These are phyloP conservation scores for Lasioglossum calceatum DNA, from an alignment of 2,888 invertebrate species.

Conservation along the genomic window DNA sequence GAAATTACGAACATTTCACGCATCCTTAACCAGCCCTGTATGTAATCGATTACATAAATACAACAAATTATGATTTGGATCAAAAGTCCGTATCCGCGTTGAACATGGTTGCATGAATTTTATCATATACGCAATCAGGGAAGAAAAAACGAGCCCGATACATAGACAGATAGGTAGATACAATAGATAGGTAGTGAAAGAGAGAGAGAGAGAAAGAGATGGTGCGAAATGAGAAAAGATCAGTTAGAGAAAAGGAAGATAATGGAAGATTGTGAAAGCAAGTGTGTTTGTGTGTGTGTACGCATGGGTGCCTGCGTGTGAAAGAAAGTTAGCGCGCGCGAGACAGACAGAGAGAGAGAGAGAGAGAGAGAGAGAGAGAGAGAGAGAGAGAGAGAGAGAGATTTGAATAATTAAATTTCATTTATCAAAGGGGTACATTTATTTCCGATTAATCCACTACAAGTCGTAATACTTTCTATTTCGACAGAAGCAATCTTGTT, in stretches of 20 bases:
- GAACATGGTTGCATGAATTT: not conserved
- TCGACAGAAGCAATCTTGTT: not conserved
- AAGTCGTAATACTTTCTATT: not conserved
- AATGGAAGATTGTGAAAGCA: not conserved
- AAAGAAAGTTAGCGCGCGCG: not conserved
- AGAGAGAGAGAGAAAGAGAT: not conserved
- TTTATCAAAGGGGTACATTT: constrained; percentile 8
- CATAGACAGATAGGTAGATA: not conserved
- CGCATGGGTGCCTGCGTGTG: not conserved
- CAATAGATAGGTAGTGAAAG: not conserved
- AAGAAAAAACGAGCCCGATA: not conserved
- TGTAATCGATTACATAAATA: not conserved
- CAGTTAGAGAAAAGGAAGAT: not conserved
- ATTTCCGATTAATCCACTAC: not conserved
- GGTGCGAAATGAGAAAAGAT: not conserved
- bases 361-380: not conserved
- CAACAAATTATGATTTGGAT: not conserved
- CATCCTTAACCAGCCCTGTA: not conserved
- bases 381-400: not conserved
- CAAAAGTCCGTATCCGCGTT: not conserved
- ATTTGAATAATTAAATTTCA: not conserved
- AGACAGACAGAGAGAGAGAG: not conserved
- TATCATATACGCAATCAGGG: not conserved
- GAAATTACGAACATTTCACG: not conserved
- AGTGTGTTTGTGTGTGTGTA: not conserved